Evolutionary conservation across 2,888 invertebrate species (phyloP).

Genomic region (Helicoverpa assulta): DNA sequence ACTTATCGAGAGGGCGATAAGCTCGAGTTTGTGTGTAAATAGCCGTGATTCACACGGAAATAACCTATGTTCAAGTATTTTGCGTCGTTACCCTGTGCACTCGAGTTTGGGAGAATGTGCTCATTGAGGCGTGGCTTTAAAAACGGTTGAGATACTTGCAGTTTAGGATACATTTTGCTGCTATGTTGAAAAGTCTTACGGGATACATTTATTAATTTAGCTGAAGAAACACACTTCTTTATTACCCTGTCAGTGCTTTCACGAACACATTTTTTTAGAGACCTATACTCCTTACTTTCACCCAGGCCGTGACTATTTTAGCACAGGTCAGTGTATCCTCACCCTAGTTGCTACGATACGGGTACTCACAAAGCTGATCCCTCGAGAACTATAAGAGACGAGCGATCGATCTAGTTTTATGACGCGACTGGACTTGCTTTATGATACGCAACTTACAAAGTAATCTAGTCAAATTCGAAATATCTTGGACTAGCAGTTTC

Average conservation of each 20-base stretch:
- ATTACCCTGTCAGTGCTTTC: too few relatives aligned
- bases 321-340: constrained; percentile 10
- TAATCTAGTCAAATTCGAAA: constrained; percentile 17
- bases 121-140: neutral
- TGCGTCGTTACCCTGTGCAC: neutral
- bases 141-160: neutral
- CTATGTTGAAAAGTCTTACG: neutral
- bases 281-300: too few relatives aligned
- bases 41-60: constrained; percentile 24
- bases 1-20: constrained; percentile 69
- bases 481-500: neutral
- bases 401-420: constrained; percentile 51
- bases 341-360: constrained; percentile 7
- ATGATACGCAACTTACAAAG: constrained; percentile 19
- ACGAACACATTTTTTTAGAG: neutral
- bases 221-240: too few relatives aligned
- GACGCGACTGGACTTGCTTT: constrained; percentile 28
- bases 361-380: constrained; percentile 22
- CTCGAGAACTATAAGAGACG: constrained; percentile 27
- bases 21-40: constrained; percentile 47
- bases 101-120: neutral
- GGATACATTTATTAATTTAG: too few relatives aligned
- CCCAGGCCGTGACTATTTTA: neutral
- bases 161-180: neutral
- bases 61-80: neutral